A percentile compares a stretch with the other conserved stretches of the same genome.
These are phyloP conservation scores for Scotopteryx bipunctaria DNA, from an alignment of 2,888 invertebrate species.

Conservation along the genomic window DNA sequence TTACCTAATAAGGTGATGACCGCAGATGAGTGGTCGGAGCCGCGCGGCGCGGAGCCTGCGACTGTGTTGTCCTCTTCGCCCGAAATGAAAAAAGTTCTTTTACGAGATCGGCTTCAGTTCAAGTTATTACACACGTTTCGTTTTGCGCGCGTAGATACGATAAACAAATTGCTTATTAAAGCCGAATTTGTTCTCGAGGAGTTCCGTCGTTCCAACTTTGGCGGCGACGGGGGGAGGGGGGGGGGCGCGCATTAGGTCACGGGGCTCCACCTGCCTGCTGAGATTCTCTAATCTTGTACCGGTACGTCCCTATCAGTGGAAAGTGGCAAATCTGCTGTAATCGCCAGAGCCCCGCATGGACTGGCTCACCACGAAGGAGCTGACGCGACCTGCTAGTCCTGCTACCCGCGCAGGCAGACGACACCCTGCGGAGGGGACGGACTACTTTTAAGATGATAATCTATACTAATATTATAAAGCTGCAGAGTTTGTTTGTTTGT, in stretches of 20 bases:
- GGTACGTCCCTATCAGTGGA: too few species aligned
- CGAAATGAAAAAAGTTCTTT: conserved; percentile 22
- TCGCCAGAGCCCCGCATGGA: not conserved
- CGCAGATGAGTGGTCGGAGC: too few species aligned
- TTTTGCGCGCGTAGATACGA: conserved; percentile 14
- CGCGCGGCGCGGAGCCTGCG: not conserved
- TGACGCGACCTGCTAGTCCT: too few species aligned
- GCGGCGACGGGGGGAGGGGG: not conserved
- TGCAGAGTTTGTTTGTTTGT: too few species aligned
- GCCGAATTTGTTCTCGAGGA: conserved; percentile 15
- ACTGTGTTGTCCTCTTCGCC: not conserved
- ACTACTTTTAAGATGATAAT: too few species aligned
- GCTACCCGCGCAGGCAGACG: too few species aligned
- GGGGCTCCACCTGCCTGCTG: not conserved
- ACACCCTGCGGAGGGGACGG: too few species aligned
- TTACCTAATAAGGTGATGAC: too few species aligned
- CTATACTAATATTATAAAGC: too few species aligned
- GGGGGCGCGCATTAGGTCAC: not conserved
- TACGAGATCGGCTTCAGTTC: conserved; percentile 14
- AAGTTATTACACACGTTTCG: conserved; percentile 19
- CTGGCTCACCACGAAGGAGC: too few species aligned
- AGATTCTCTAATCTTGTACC: conserved; percentile 2
- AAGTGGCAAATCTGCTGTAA: conserved; percentile 1
- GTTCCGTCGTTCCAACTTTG: conserved; percentile 2
- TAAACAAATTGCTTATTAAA: conserved; percentile 30